Conservation (phyloP, 1,140 invertebrate genomes). For the Dendroctonus ponderosae region DNA sequence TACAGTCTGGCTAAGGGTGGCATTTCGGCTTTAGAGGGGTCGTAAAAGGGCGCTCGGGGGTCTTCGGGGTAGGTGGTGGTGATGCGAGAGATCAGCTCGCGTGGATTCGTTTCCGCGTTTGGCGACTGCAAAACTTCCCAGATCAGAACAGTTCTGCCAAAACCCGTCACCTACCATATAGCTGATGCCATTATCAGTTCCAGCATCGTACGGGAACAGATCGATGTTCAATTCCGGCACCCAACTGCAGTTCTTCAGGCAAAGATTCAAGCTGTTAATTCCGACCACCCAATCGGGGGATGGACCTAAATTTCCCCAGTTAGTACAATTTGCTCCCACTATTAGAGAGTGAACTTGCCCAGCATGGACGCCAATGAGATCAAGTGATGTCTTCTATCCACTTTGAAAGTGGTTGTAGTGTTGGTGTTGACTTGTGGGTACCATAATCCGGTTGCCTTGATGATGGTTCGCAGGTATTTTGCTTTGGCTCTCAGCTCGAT, state of each 20-base stretch:
- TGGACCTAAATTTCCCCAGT: constrained; percentile 59
- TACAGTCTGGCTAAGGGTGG: constrained; percentile 77
- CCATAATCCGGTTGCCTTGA: constrained; percentile 93
- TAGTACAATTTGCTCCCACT: not conserved
- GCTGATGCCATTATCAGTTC: constrained; percentile 88
- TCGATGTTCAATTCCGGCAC: constrained; percentile 74
- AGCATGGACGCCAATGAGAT: constrained; percentile 94
- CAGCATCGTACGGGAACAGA: constrained; percentile 92
- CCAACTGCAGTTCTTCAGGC: constrained; percentile 87
- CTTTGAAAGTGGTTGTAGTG: constrained; percentile 79
- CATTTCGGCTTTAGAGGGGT: constrained; percentile 70
- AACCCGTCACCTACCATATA: constrained; percentile 69
- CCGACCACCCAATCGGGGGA: constrained; percentile 96
- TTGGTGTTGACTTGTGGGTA: constrained; percentile 89
- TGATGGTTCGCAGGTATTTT: constrained; percentile 81
- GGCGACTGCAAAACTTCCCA: constrained; percentile 63
- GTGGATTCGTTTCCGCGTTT: constrained; percentile 81
- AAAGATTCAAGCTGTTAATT: constrained; percentile 82
- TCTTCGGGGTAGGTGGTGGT: constrained; percentile 85
- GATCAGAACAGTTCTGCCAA: not conserved
- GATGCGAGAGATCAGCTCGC: constrained; percentile 85
- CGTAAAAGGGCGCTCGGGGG: constrained; percentile 88
- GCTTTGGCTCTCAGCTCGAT: constrained; percentile 82
- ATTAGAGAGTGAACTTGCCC: constrained; percentile 53
- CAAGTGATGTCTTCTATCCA: constrained; percentile 84